Evolutionary conservation across 2,888 invertebrate species (phyloP).

Genomic region (Drosophila formosana): DNA sequence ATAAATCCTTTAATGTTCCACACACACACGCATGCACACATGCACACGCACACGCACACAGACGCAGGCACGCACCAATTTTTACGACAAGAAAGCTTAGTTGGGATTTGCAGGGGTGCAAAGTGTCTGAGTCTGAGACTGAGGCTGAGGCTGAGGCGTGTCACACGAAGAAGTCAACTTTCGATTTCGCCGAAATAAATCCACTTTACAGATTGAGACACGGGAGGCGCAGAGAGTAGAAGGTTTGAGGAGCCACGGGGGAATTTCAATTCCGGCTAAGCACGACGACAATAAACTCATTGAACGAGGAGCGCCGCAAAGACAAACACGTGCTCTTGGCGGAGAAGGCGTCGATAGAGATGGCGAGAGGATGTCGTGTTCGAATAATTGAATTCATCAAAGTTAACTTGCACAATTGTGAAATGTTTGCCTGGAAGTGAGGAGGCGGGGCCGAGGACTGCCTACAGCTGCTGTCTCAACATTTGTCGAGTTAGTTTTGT

Average conservation of each 20-base stretch:
- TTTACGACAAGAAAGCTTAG: conserved; percentile 43
- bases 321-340: conserved; percentile 59
- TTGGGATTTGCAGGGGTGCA: conserved; percentile 18
- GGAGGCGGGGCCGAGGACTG: conserved; percentile 4
- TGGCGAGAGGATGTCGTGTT: conserved; percentile 48
- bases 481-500: conserved; percentile 66
- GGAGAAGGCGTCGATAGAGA: conserved; percentile 37
- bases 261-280: conserved; percentile 73
- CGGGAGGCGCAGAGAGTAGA: conserved; percentile 15
- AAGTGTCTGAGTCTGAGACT: background rate
- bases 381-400: conserved; percentile 80
- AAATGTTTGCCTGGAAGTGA: conserved; percentile 35
- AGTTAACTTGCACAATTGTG: conserved; percentile 80
- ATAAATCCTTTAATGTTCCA: conserved; percentile 75
- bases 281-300: conserved; percentile 73
- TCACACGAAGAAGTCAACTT: conserved; percentile 67
- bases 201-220: conserved; percentile 75
- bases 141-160: conserved; percentile 18
- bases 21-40: conserved; percentile 19
- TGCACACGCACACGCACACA: conserved; percentile 10
- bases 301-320: conserved; percentile 58
- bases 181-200: conserved; percentile 78
- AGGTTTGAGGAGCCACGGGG: conserved; percentile 36
- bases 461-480: conserved; percentile 50
- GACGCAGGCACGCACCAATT: conserved; percentile 34